phyloP scores from a whole-genome alignment of 1,140 invertebrate species.

The Colletes latitarsis region DNA sequence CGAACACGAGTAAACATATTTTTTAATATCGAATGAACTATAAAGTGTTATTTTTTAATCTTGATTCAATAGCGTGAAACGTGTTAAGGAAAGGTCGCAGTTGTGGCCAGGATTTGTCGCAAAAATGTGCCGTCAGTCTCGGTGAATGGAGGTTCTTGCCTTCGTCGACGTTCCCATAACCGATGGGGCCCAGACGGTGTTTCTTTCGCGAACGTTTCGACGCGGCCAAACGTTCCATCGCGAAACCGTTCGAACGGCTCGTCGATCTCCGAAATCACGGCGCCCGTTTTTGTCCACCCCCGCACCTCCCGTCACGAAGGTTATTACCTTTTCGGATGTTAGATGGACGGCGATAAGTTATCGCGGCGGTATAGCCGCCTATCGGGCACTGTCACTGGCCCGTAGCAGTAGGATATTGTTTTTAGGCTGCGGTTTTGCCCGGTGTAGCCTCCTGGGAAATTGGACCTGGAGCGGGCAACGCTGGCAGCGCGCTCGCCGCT shows the following conservation, averaged over 20 bases:
- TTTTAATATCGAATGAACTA: no score
- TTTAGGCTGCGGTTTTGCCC: slow-evolving; percentile 78
- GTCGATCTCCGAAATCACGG: slow-evolving; percentile 46
- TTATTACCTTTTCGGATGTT: slow-evolving; percentile 69
- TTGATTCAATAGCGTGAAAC: no score
- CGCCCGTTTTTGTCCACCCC: slow-evolving; percentile 43
- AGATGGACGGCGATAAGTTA: slow-evolving; percentile 67
- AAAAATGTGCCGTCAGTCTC: background rate
- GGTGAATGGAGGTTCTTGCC: slow-evolving; percentile 2
- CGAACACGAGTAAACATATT: no score
- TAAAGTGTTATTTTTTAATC: no score
- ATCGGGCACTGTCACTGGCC: slow-evolving; percentile 70
- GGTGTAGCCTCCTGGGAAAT: slow-evolving; percentile 75
- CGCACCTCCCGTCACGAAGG: slow-evolving; percentile 9
- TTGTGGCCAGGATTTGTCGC: no score
- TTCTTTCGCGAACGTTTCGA: background rate
- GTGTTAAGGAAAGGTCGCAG: no score
- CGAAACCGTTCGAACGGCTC: background rate
- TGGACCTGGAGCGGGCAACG: slow-evolving; percentile 71
- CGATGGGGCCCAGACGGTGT: background rate
- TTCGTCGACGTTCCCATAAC: background rate
- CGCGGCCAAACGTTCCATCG: background rate
- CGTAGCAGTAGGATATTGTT: slow-evolving; percentile 76
- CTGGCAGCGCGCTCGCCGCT: slow-evolving; percentile 75
- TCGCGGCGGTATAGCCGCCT: slow-evolving; percentile 59